Percentiles rank a stretch among this genome's conserved stretches.
phyloP scores from a whole-genome alignment of 2,888 invertebrate genomes.

The Eupelmus urozonus region DNA sequence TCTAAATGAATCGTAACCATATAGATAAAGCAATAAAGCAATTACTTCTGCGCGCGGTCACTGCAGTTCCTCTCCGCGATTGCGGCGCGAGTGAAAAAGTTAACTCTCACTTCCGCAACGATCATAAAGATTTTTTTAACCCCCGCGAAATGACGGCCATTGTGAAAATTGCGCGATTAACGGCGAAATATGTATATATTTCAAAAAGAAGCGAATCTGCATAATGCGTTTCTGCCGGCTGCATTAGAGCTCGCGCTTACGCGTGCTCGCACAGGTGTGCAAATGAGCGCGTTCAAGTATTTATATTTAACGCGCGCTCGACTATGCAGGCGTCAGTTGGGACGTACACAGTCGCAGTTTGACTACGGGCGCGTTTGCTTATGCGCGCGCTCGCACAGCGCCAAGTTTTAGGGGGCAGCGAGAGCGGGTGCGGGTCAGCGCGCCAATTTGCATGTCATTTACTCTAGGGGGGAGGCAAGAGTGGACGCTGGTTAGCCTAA shows the following conservation, averaged over 20 bases:
- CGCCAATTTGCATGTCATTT: slow-evolving; percentile 24
- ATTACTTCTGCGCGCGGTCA: no score
- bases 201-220: not conserved
- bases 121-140: no score
- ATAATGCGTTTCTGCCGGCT: not conserved
- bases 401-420: slow-evolving; percentile 19
- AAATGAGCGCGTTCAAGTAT: not conserved
- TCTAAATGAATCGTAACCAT: no score
- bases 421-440: not conserved
- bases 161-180: no score
- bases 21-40: no score
- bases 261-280: not conserved
- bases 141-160: no score
- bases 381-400: not conserved
- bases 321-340: slow-evolving; percentile 23
- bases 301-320: not conserved
- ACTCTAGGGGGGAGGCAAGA: not conserved
- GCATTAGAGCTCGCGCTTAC: not conserved
- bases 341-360: not conserved
- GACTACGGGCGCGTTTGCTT: not conserved
- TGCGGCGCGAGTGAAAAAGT: no score
- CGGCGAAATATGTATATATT: no score
- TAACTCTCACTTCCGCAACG: no score
- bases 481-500: not conserved
- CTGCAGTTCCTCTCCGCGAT: no score